Percentiles rank a stretch among this genome's conserved stretches.
Evolutionary conservation across 37 sponge, comb jelly and placozoan species (phyloP).

Genomic region (Dysidea cf. avara): DNA sequence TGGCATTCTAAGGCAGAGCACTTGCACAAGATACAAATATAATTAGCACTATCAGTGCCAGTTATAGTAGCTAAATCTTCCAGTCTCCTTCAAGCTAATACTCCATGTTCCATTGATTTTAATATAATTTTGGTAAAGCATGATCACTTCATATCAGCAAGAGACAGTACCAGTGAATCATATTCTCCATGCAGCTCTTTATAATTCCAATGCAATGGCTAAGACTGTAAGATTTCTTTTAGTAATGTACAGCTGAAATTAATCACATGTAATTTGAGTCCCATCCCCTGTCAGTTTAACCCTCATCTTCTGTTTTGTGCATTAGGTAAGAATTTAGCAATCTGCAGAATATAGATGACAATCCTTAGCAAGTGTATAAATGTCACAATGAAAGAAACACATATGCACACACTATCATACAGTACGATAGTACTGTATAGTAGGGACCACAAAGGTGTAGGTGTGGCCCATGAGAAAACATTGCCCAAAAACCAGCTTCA

Average conservation of each 20-base stretch:
- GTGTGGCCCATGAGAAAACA: no score
- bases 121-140: neutral
- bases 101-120: neutral
- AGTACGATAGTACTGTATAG: no score
- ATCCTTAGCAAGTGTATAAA: no score
- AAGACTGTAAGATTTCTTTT: constrained; percentile 10
- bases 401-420: no score
- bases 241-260: constrained; percentile 29
- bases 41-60: constrained; percentile 13
- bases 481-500: no score
- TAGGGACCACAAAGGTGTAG: no score
- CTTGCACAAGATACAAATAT: constrained; percentile 45
- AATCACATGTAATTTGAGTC: constrained; percentile 20
- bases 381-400: no score
- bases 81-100: constrained; percentile 24
- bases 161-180: constrained; percentile 2
- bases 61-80: constrained; percentile 24
- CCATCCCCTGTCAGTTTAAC: constrained; percentile 50
- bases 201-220: constrained; percentile 40
- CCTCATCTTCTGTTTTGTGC: no score
- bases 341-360: no score
- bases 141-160: constrained; percentile 1
- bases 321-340: no score
- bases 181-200: constrained; percentile 27
- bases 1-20: neutral